Evolutionary conservation across 2,888 invertebrate species (phyloP), one percentile per base, ranked within the genome.

Genomic region (Trachelus tabidus): DNA sequence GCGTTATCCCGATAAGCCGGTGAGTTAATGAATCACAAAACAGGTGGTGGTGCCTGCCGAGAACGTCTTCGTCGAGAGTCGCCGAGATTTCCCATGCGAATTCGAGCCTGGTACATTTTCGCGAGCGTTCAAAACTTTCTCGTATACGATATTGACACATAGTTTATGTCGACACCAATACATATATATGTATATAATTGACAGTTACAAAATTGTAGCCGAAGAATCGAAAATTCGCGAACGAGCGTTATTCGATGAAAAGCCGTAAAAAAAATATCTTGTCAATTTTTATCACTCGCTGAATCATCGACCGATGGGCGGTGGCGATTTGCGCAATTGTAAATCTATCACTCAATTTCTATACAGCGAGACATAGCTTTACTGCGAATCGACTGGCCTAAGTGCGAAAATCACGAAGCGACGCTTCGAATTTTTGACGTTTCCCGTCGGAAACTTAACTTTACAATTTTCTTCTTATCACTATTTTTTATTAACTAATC

Each of bases 1-100:
- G 86, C 89, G 90, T 91, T 91, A 91, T 91, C 91, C 91, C 91
- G 91, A 91, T 91, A 91, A 91, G 91, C 91, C 90, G 89, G 89
- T 91, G 90, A 91, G 91, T 91, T 91, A 91, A 91, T 91, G 91
- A 91, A 91, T 91, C 91, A 91, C 91, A 91, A 91, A 91, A 91
- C 91, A 91, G 91, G 91, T 91, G 91, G 91, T 87, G 88, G 89
- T 85, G 87, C 87, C 83, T 81, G 84, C 79, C 78, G 88, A 88
- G 89, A 89, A 83, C 85, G 85, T 89, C 86, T 86, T 56, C 56
- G 56, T 56, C 56, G 56, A 9, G 56, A 56, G 56, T 56, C 56
- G 56, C 56, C 23, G 56, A 56, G 56, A 56, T 56, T 56, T 56
- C 56, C 56, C 56, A 56, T 56, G 56, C 15, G 56, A 56, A 56